Conservation (phyloP, 2,888 invertebrate species). For the Drosophila tripunctata region DNA sequence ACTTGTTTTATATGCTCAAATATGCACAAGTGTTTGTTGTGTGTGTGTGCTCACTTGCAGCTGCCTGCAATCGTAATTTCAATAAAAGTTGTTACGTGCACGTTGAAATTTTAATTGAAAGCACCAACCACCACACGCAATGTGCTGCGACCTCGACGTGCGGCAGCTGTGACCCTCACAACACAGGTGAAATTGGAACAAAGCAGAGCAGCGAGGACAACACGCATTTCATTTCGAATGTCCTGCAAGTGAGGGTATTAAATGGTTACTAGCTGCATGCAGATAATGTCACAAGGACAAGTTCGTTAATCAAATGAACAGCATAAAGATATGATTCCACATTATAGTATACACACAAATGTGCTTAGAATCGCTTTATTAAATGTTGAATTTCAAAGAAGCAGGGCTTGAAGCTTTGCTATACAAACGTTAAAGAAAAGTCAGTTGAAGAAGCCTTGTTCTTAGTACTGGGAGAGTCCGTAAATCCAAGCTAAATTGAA, state of each 20-base stretch:
- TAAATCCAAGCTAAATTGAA: no score
- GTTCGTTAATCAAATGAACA: slow-evolving; percentile 20
- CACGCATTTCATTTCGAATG: slow-evolving; percentile 41
- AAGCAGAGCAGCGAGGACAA: slow-evolving; percentile 50
- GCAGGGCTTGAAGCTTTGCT: no score
- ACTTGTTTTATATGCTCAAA: slow-evolving; percentile 44
- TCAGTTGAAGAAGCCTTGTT: no score
- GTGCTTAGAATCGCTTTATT: no score
- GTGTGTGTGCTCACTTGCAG: slow-evolving; percentile 39
- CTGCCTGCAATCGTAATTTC: slow-evolving; percentile 74
- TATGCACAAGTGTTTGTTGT: slow-evolving; percentile 6
- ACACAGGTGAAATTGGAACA: slow-evolving; percentile 54
- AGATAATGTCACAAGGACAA: slow-evolving; percentile 22
- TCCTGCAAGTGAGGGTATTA: slow-evolving; percentile 46
- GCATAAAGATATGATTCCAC: background rate
- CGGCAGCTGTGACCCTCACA: slow-evolving; percentile 69
- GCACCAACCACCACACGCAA: slow-evolving; percentile 62
- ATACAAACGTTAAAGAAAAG: no score
- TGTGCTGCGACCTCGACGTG: slow-evolving; percentile 48
- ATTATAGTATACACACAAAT: no score
- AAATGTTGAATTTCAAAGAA: no score
- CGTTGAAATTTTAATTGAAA: slow-evolving; percentile 81
- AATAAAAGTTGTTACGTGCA: slow-evolving; percentile 80
- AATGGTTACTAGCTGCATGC: slow-evolving; percentile 31
- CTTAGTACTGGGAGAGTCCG: no score